Evolutionary conservation across 2,888 invertebrate genomes (phyloP).

Genomic region (Pachymerium ferrugineum): DNA sequence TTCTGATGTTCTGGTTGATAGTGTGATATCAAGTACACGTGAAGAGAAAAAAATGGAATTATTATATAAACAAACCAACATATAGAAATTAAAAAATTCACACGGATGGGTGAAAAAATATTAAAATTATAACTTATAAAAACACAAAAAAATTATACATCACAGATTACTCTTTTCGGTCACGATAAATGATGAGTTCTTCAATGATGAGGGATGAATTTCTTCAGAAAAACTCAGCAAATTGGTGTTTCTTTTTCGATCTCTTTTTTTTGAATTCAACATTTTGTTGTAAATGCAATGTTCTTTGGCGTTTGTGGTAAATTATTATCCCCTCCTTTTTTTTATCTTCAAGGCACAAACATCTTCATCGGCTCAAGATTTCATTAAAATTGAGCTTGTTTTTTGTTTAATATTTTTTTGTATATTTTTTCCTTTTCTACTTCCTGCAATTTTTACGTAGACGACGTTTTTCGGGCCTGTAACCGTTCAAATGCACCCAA

Average conservation of each 20-base stretch:
- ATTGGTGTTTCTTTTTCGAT: background rate
- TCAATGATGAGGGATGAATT: constrained; percentile 12
- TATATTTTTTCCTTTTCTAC: background rate
- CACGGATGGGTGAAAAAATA: background rate
- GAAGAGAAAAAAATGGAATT: background rate
- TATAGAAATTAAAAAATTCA: background rate
- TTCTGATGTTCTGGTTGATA: too few relatives aligned
- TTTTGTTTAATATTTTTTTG: too few relatives aligned
- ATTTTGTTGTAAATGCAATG: background rate
- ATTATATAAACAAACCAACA: background rate
- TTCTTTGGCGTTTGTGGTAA: constrained; percentile 13
- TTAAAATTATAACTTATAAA: background rate
- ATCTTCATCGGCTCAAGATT: background rate
- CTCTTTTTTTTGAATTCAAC: too few relatives aligned
- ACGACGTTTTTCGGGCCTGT: background rate
- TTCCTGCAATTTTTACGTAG: background rate
- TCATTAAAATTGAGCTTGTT: background rate
- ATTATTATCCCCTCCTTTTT: background rate
- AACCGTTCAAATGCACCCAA: background rate
- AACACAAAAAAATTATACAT: constrained; percentile 1
- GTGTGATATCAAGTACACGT: background rate
- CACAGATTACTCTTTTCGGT: background rate
- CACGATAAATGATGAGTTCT: background rate
- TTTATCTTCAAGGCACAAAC: constrained; percentile 3
- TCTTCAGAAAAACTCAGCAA: background rate